Base-by-base conservation (phyloP, 2,888 invertebrate species). In the Diarsia brunnea region DNA sequence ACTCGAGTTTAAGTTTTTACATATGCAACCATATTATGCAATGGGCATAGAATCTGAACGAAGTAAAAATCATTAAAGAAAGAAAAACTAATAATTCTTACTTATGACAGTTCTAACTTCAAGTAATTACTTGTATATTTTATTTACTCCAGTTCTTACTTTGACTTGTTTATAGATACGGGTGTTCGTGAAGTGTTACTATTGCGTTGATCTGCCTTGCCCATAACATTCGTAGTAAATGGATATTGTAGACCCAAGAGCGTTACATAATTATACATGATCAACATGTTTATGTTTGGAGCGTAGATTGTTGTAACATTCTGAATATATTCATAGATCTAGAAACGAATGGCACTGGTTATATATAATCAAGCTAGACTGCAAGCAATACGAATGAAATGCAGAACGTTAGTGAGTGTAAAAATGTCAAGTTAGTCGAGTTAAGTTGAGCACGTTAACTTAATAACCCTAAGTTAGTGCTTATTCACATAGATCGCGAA, bases 401-500 rank as follows among this genome's bases (percentile, higher is more conserved):
- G 31, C 60, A 63, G 14, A 63, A n/a, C n/a, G 0, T n/a, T n/a
- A 63, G n/a, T 16, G 16, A 63, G 43, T 24, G 4, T n/a, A 61
- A 11, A 61, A 43, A 55, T 38, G 11, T 1, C 51, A 75, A 24
- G 31, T n/a, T 24, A 31, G 12, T 11, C 19, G 14, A 69, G 19
- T 27, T 24, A 58, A 63, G 8, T 68, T 2, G 38, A 63, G n/a
- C 55, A 49, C 7, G 11, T 51, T 55, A 21, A 10, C 24, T n/a
- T 60, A 61, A 27, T 80, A 87, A 61, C 87, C 87, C 87, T 86
- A 78, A 24, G 24, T 77, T 75, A 78, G 45, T 75, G 75, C 73
- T 79, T 77, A 79, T 78, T 87, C 83, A 66, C 73, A 80, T 79
- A 80, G 80, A 86, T 87, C 72, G 78, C 69, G 78, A 87, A 80